Evolutionary conservation across 2,113 vertebrate genomes (phyloP), one percentile per base, ranked within the genome.

Genomic region (Rhinolophus sinicus): DNA sequence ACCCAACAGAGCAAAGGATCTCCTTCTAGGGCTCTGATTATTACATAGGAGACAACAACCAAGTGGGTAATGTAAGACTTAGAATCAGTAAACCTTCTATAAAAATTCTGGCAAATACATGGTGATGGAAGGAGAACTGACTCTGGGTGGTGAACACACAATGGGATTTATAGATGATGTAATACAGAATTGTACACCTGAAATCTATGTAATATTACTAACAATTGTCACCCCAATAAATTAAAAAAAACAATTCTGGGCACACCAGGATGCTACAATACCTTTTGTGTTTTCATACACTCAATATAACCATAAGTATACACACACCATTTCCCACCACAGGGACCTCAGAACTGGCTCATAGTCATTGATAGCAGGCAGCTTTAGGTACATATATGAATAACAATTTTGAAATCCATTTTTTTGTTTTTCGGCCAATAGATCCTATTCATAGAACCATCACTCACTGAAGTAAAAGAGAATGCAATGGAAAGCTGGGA

Each of bases 321-420:
- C 47, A 96, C 73, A 93, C 58, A 94, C 58, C 44, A 58, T 65
- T 96, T 28, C 96, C 88, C 10, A 95, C 19, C 76, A 30, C 0
- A 81, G 26, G 62, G 75, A 58, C 62, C 95, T 97, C 58, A 84
- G 96, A 95, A 95, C 47, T 81, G 72, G 67, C 56, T 94, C 72
- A 96, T 22, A 92, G 93, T 18, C 89, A 65, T 50, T 94, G 75
- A 40, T 13, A 96, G 92, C 28, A 93, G 62, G 52, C 30, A 96
- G 67, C n/a, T 96, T 95, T 96, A 73, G 70, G 76, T 58, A 97
- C 94, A 94, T 38, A 97, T 95, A 94, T 38, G 30, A 97, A 95
- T 2, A 97, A 96, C 73, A 96, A 95, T 30, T 97, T 83, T 92
- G 94, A 97, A 96, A 96, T 72, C 6, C 16, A 22, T n/a, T 88